Percentiles rank a stretch among this genome's conserved stretches.
Evolutionary conservation across 1,140 invertebrate genomes (phyloP).

Genomic region (Drosophila sproati): DNA sequence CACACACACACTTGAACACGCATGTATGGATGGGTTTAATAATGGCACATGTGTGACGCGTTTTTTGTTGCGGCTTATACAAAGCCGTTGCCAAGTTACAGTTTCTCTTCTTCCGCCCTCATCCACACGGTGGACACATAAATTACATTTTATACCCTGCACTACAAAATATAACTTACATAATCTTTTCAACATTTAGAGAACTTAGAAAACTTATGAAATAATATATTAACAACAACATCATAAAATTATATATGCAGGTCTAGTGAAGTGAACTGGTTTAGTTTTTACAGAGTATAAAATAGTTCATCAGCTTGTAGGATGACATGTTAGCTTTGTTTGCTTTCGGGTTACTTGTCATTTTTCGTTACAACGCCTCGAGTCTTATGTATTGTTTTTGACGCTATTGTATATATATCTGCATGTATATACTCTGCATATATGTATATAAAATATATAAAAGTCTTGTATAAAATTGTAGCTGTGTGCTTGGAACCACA

Average conservation of each 20-base stretch:
- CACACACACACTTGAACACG: slow-evolving; percentile 10
- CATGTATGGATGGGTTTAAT: slow-evolving; percentile 59
- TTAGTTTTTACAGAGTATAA: not conserved
- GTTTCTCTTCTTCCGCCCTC: not conserved
- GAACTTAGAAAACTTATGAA: not conserved
- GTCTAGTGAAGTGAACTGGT: not conserved
- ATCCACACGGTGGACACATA: slow-evolving; percentile 6
- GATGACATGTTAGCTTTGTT: not conserved
- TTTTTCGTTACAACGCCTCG: slow-evolving; percentile 59
- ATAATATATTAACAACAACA: not conserved
- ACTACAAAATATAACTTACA: not conserved
- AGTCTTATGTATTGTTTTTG: slow-evolving; percentile 55
- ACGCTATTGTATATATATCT: slow-evolving; percentile 30
- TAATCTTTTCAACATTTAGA: not conserved
- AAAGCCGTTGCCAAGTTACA: slow-evolving; percentile 48
- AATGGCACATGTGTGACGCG: slow-evolving; percentile 72
- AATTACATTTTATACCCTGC: slow-evolving; percentile 16
- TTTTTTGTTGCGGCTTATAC: slow-evolving; percentile 69
- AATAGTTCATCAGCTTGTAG: not conserved
- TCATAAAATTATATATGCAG: not conserved
- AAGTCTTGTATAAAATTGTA: not conserved
- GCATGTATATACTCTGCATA: not conserved
- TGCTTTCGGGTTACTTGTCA: slow-evolving; percentile 53
- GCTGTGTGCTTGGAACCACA: slow-evolving; percentile 1
- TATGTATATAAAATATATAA: slow-evolving; percentile 7